These are phyloP conservation scores for Pluvialis apricaria DNA, from an alignment of 2,113 vertebrate species.

Conservation along the genomic window DNA sequence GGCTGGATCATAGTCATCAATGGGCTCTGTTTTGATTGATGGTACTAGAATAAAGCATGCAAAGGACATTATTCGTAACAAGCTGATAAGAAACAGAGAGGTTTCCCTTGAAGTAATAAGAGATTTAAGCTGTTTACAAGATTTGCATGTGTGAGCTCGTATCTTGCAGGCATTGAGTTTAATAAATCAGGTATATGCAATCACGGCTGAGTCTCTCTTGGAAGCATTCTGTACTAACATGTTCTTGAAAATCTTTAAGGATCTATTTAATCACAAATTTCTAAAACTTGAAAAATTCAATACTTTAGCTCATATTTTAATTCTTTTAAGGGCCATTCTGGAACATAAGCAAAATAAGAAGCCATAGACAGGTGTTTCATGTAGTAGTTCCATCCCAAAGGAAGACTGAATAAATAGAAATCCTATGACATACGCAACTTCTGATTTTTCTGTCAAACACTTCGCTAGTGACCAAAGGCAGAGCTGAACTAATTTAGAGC, in stretches of 20 bases:
- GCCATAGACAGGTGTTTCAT: background rate
- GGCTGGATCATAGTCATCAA: constrained; percentile 89
- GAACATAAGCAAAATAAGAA: background rate
- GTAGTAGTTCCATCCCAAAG: background rate
- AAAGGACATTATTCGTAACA: constrained; percentile 8
- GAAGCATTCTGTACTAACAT: background rate
- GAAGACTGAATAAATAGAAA: background rate
- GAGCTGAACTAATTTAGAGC: background rate
- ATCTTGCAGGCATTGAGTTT: background rate
- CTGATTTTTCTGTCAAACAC: background rate
- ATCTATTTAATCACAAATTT: background rate
- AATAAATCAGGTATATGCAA: background rate
- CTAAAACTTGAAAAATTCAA: background rate
- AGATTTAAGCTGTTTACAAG: background rate
- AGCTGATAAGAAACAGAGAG: background rate
- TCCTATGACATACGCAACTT: background rate
- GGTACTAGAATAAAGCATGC: constrained; percentile 82
- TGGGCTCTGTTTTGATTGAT: constrained; percentile 94
- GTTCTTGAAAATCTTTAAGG: background rate
- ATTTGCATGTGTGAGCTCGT: background rate
- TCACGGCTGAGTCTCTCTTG: background rate
- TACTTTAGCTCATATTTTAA: background rate
- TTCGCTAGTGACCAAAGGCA: background rate
- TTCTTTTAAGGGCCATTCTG: background rate
- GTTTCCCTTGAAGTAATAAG: constrained; percentile 16